Evolutionary conservation across 2,113 vertebrate species (phyloP).

Genomic region (Peromyscus maniculatus): DNA sequence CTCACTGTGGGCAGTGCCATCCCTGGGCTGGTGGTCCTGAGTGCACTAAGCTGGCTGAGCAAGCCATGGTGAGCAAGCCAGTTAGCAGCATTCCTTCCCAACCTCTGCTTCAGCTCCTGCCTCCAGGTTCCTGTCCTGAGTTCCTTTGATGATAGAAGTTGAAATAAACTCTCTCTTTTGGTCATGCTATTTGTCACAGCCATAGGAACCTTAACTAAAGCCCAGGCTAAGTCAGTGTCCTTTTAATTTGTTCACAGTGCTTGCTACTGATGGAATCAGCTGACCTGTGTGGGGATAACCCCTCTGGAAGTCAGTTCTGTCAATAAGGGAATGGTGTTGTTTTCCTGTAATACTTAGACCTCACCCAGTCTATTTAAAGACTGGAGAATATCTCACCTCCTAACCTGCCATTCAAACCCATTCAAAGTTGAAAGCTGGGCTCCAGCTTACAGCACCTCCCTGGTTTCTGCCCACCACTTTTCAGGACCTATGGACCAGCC

Average conservation of each 20-base stretch:
- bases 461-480: neutral
- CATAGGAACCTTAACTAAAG: too few species aligned
- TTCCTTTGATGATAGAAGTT: neutral
- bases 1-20: neutral
- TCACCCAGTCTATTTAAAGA: neutral
- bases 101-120: neutral
- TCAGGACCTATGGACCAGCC: neutral
- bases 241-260: neutral
- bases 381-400: neutral
- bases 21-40: neutral
- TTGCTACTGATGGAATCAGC: neutral
- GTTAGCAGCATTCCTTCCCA: neutral
- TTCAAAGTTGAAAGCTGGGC: neutral
- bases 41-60: neutral
- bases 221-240: neutral
- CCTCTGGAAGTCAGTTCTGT: neutral
- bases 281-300: neutral
- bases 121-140: neutral
- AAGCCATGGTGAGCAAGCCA: too few species aligned
- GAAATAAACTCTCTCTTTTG: too few species aligned
- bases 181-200: too few species aligned
- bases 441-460: neutral
- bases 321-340: neutral
- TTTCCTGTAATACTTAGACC: neutral
- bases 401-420: neutral